These are phyloP conservation scores for Megalopta genalis DNA, from an alignment of 1,140 invertebrate genomes.

Conservation along the genomic window DNA sequence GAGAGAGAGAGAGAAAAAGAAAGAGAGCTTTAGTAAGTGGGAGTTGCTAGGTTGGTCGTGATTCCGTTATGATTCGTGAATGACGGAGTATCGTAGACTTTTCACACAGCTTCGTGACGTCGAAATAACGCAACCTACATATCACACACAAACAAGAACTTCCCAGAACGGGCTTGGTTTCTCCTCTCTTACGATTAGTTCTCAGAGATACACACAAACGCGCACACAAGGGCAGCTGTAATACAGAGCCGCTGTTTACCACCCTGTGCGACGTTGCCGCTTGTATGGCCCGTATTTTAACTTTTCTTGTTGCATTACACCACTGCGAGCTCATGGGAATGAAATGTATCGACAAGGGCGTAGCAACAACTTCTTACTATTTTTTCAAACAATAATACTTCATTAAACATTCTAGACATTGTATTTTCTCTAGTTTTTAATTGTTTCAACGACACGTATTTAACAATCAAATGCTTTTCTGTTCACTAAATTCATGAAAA, in stretches of 20 bases:
- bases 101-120: conserved; percentile 27
- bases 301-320: conserved; percentile 58
- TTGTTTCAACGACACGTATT: not conserved
- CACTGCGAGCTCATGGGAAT: conserved; percentile 27
- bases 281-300: conserved; percentile 52
- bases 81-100: conserved; percentile 35
- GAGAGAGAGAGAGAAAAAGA: not conserved
- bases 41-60: conserved; percentile 5
- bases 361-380: not conserved
- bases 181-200: conserved; percentile 5
- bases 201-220: not conserved
- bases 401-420: not conserved
- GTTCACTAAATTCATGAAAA: not conserved
- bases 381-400: not conserved
- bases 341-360: conserved; percentile 51
- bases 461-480: not conserved
- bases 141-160: conserved; percentile 34
- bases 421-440: not conserved
- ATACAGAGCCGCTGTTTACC: conserved; percentile 32
- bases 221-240: conserved; percentile 34
- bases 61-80: conserved; percentile 45
- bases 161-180: conserved; percentile 42
- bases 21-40: conserved; percentile 1
- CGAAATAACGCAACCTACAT: conserved; percentile 38
- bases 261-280: conserved; percentile 58